Percentiles rank a stretch among this genome's conserved stretches.
Conservation (phyloP, 2,797 vertebrate genomes). For the Harpagifer antarcticus region DNA sequence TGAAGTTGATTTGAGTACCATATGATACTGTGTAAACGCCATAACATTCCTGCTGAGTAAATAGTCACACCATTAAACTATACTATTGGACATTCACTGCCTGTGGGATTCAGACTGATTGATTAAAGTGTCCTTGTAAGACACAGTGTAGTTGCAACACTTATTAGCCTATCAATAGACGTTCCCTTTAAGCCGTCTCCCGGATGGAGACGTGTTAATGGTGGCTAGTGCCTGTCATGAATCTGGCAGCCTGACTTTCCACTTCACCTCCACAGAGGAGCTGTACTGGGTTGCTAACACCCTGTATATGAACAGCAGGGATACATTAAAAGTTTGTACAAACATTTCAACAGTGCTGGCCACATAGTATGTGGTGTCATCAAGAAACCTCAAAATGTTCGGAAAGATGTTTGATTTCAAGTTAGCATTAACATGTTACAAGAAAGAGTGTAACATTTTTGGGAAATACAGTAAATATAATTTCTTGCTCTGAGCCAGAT, state of each 20-base stretch:
- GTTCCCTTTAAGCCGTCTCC: constrained; percentile 56
- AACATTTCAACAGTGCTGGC: constrained; percentile 47
- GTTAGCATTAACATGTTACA: constrained; percentile 22
- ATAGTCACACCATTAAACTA: constrained; percentile 19
- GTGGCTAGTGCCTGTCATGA: constrained; percentile 63
- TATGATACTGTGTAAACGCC: constrained; percentile 30
- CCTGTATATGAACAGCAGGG: constrained; percentile 62
- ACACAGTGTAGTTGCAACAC: constrained; percentile 40
- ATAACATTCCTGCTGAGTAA: constrained; percentile 17
- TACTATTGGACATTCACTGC: constrained; percentile 30
- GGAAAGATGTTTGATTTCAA: constrained; percentile 41
- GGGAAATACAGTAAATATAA: constrained; percentile 6
- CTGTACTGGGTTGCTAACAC: constrained; percentile 48
- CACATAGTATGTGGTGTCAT: constrained; percentile 33
- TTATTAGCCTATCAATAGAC: constrained; percentile 42
- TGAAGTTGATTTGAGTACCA: constrained; percentile 38
- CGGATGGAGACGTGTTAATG: constrained; percentile 64
- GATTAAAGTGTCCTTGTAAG: constrained; percentile 39
- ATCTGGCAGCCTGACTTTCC: constrained; percentile 74
- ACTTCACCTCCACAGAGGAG: constrained; percentile 62
- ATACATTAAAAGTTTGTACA: constrained; percentile 59
- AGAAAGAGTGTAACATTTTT: constrained; percentile 5
- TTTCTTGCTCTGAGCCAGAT: neutral
- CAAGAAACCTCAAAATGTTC: constrained; percentile 22
- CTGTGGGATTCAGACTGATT: constrained; percentile 34